Conservation (phyloP, 2,113 vertebrate species). For the western clawed frog (Xenopus tropicalis) region DNA sequence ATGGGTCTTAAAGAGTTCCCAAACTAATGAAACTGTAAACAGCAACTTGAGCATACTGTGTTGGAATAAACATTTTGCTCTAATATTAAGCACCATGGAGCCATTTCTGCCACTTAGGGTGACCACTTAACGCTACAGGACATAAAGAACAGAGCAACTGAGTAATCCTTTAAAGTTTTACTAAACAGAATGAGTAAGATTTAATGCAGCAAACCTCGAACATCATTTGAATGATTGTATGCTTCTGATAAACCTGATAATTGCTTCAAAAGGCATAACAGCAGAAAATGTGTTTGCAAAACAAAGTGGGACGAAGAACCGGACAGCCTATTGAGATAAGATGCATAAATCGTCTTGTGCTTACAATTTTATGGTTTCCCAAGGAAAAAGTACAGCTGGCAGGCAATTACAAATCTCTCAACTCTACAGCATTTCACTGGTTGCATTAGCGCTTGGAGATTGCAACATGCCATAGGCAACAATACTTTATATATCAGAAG, state of each 20-base stretch:
- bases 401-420: conserved; percentile 34
- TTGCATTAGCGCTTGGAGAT: conserved; percentile 20
- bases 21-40: too few relatives aligned
- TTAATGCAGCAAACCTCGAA: not conserved
- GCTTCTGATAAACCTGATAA: conserved; percentile 12
- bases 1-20: too few relatives aligned
- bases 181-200: too few relatives aligned
- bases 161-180: too few relatives aligned
- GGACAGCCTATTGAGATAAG: conserved; percentile 9
- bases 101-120: too few relatives aligned
- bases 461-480: conserved; percentile 26
- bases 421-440: conserved; percentile 15
- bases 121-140: too few relatives aligned
- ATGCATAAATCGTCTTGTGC: conserved; percentile 20
- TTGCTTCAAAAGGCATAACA: conserved; percentile 27
- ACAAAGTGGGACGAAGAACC: not conserved
- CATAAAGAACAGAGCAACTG: too few relatives aligned
- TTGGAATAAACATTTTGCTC: too few relatives aligned
- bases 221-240: conserved; percentile 14
- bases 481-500: not conserved
- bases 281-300: conserved; percentile 5
- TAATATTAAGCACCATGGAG: too few relatives aligned
- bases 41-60: too few relatives aligned
- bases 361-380: conserved; percentile 27
- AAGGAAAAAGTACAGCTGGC: conserved; percentile 17